Conservation (phyloP, 2,888 invertebrate species). For the Pristionchus arcanus region DNA sequence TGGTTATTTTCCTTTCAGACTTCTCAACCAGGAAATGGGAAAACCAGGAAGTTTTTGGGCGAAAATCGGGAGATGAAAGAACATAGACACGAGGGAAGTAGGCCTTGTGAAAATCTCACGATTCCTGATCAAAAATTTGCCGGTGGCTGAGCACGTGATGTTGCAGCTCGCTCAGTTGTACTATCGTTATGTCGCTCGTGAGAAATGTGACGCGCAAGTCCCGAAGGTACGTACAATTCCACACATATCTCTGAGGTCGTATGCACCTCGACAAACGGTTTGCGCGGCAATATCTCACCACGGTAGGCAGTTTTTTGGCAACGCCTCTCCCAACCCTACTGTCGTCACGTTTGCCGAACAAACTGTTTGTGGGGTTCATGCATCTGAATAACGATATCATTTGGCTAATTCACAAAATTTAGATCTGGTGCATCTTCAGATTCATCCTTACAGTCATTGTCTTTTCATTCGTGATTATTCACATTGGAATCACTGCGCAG, state of each 20-base stretch:
- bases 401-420: neutral
- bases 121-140: neutral
- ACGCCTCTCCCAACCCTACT: too few species aligned
- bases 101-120: neutral
- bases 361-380: too few species aligned
- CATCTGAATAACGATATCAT: too few species aligned
- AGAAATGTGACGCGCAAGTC: neutral
- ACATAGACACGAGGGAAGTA: neutral
- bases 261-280: too few species aligned
- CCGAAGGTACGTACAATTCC: neutral
- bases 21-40: neutral
- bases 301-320: too few species aligned
- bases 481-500: neutral
- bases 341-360: too few species aligned
- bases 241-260: neutral
- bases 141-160: too few species aligned
- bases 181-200: neutral
- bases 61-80: neutral
- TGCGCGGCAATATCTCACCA: too few species aligned
- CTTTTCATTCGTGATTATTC: neutral
- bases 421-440: constrained; percentile 3
- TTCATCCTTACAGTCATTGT: neutral
- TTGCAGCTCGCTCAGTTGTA: neutral
- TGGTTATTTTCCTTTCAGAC: neutral
- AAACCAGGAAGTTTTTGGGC: neutral